These are phyloP conservation scores for Clarias batrachus DNA, from an alignment of 2,113 vertebrate species.

Conservation along the genomic window DNA sequence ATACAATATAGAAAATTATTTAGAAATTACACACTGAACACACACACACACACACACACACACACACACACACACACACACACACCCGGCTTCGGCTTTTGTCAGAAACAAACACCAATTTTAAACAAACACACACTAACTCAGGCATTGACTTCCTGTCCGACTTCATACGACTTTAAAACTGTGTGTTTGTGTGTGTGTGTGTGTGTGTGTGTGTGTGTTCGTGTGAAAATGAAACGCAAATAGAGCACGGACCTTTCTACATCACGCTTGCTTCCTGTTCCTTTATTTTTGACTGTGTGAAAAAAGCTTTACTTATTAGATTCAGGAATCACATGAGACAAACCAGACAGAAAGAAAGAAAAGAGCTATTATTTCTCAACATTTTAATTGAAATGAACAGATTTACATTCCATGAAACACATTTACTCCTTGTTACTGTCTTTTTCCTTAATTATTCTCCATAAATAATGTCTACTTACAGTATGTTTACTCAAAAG, in stretches of 20 bases:
- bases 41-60: background rate
- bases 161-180: background rate
- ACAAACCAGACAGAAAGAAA: background rate
- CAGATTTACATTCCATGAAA: background rate
- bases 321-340: background rate
- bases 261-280: background rate
- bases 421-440: background rate
- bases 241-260: slow-evolving; percentile 29
- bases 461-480: too few species aligned
- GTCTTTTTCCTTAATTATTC: too few species aligned
- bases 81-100: background rate
- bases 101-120: background rate
- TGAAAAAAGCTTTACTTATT: too few species aligned
- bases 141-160: background rate
- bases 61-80: too few species aligned
- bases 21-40: background rate
- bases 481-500: background rate
- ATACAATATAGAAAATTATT: background rate
- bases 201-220: too few species aligned
- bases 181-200: too few species aligned
- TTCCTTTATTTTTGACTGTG: slow-evolving; percentile 4
- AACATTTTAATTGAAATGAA: background rate
- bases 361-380: background rate
- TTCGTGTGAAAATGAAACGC: background rate
- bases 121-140: background rate